Percentiles rank a stretch among this genome's conserved stretches.
Conservation (phyloP, 2,888 invertebrate genomes). For the Graphium colonna region DNA sequence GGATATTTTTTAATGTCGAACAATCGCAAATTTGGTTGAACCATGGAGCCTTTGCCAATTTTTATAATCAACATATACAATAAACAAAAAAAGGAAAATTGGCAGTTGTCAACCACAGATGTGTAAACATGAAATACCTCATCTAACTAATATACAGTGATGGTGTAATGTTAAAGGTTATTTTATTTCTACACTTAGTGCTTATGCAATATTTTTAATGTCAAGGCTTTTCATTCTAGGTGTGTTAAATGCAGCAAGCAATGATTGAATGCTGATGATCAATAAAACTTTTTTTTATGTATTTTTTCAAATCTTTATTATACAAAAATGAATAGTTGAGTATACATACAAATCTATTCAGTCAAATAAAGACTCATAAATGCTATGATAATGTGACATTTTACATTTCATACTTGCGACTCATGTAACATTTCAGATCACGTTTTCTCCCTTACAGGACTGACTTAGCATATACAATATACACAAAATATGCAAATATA, state of each 20-base stretch:
- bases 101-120: no score
- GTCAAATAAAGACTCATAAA: conserved; percentile 66
- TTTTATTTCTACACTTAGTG: no score
- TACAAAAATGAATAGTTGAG: conserved; percentile 63
- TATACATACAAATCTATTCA: conserved; percentile 68
- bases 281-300: conserved; percentile 30
- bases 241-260: no score
- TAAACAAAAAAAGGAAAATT: no score
- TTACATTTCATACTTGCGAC: conserved; percentile 34
- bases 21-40: no score
- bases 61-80: no score
- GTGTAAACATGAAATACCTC: no score
- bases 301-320: conserved; percentile 65
- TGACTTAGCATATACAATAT: conserved; percentile 29
- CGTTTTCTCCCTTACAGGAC: conserved; percentile 31
- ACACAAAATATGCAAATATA: conserved; percentile 34
- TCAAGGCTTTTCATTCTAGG: conserved; percentile 11
- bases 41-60: neutral
- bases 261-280: no score
- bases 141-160: no score
- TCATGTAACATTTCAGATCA: conserved; percentile 49
- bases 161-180: no score
- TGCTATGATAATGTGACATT: conserved; percentile 52
- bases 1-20: no score
- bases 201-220: no score